Evolutionary conservation across 2,113 vertebrate genomes (phyloP).

Genomic region (Phrynosoma blainvillii): DNA sequence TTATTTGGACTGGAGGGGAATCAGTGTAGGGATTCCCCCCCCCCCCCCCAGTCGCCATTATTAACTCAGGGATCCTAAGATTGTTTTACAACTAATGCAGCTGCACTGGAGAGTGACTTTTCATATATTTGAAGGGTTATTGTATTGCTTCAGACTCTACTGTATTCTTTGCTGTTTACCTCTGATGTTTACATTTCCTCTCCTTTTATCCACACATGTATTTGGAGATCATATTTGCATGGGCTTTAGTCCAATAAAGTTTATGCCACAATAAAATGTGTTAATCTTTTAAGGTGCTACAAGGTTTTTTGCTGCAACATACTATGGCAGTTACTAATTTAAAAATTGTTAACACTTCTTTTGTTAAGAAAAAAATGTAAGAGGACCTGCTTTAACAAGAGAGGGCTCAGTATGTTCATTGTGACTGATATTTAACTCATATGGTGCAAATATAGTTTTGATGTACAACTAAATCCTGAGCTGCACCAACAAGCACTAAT

Average conservation of each 20-base stretch:
- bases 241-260: background rate
- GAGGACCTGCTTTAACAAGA: accelerated
- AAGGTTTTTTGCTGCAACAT: background rate
- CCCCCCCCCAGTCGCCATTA: no score
- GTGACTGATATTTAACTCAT: conserved; percentile 9
- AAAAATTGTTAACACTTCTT: background rate
- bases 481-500: conserved; percentile 16
- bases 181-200: no score
- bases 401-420: background rate
- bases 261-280: background rate
- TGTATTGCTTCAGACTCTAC: conserved; percentile 1
- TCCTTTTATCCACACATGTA: background rate
- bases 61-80: background rate
- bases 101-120: background rate
- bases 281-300: background rate
- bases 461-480: conserved; percentile 26
- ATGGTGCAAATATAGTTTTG: conserved; percentile 32
- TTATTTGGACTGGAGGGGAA: background rate
- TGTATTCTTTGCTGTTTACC: background rate
- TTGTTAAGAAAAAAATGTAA: background rate
- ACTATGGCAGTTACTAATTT: background rate
- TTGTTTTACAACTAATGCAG: background rate
- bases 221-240: background rate
- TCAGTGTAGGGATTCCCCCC: no score
- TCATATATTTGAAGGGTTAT: background rate